Conservation (phyloP, 2,888 invertebrate genomes). For the Tetragonula carbonaria region DNA sequence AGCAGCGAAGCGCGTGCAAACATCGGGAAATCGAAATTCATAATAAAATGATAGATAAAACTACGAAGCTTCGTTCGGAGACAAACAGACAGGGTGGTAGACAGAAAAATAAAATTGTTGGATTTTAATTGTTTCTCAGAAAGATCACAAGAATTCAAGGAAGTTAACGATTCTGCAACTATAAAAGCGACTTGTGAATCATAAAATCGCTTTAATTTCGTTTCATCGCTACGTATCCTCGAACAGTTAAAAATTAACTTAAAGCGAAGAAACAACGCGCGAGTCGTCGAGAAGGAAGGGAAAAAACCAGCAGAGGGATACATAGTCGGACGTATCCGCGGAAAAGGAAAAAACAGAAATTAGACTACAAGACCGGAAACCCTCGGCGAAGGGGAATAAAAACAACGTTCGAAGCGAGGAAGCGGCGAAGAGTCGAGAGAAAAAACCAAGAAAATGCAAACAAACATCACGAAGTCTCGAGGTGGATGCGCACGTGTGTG, state of each 20-base stretch:
- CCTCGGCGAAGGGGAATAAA: background rate
- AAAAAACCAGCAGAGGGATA: background rate
- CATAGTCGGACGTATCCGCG: background rate
- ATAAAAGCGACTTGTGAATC: no score
- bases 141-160: no score
- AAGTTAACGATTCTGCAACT: no score
- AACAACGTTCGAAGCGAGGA: background rate
- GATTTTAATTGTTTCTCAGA: no score
- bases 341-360: background rate
- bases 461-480: background rate
- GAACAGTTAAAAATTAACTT: background rate
- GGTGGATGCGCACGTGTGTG: background rate
- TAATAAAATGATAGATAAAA: no score
- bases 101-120: no score
- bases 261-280: background rate
- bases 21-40: no score
- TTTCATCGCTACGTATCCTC: no score
- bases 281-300: background rate
- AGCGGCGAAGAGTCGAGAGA: background rate
- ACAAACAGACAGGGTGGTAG: no score
- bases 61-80: no score
- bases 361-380: background rate
- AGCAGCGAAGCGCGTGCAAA: no score
- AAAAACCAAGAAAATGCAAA: slow-evolving; percentile 12
- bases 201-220: no score